A percentile compares a stretch with the other conserved stretches of the same genome.
These are phyloP conservation scores for Peromyscus californicus DNA, from an alignment of 2,113 vertebrate genomes.

Conservation along the genomic window DNA sequence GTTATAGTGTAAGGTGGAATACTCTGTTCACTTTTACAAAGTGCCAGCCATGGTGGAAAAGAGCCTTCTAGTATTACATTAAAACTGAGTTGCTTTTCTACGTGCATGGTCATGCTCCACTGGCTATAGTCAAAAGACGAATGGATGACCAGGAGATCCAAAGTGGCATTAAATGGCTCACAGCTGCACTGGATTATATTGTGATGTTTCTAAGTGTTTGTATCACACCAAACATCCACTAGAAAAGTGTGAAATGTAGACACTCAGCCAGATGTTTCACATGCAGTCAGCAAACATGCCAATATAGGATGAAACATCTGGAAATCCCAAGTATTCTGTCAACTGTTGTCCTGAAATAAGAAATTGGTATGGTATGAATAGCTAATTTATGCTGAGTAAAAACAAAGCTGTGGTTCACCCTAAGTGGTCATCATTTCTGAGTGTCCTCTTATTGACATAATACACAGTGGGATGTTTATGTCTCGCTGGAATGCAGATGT, in stretches of 20 bases:
- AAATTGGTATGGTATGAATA: conserved; percentile 20
- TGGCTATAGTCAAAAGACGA: neutral
- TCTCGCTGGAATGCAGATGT: neutral
- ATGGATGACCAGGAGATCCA: neutral
- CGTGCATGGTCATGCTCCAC: neutral
- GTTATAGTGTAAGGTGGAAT: neutral
- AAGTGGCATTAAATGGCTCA: conserved; percentile 1
- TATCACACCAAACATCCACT: conserved; percentile 63
- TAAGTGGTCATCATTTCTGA: neutral
- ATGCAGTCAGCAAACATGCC: conserved; percentile 67
- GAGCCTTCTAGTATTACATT: neutral
- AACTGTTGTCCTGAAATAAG: conserved; percentile 47
- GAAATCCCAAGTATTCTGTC: conserved; percentile 47
- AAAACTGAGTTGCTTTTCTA: neutral
- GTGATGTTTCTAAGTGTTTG: conserved; percentile 54
- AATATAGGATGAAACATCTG: conserved; percentile 67
- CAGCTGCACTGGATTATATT: conserved; percentile 28
- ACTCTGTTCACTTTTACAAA: neutral
- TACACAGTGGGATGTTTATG: conserved; percentile 16
- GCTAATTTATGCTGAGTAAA: conserved; percentile 56
- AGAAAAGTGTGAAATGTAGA: conserved; percentile 52
- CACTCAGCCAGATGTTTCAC: conserved; percentile 65
- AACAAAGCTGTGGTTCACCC: conserved; percentile 60
- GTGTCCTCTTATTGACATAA: neutral
- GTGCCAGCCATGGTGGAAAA: neutral